These are phyloP conservation scores for Drosophila varians DNA, from an alignment of 1,140 invertebrate genomes.

Conservation along the genomic window DNA sequence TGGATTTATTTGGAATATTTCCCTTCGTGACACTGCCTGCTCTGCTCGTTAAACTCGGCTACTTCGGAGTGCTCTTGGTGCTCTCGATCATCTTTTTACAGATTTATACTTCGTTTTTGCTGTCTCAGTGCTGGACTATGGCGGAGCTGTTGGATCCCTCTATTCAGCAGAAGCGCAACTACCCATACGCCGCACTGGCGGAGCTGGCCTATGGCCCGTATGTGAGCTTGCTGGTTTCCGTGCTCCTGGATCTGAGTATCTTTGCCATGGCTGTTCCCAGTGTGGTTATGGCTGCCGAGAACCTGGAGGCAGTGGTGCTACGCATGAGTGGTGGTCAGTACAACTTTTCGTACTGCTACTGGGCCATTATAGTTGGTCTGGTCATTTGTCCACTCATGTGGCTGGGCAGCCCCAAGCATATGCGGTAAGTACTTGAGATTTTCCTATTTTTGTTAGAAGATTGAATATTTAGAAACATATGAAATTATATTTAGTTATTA, in stretches of 20 bases:
- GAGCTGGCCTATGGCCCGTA: slow-evolving; percentile 88
- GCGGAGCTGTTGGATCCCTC: slow-evolving; percentile 88
- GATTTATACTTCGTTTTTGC: slow-evolving; percentile 89
- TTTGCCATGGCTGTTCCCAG: slow-evolving; percentile 91
- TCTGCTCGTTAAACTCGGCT: slow-evolving; percentile 89
- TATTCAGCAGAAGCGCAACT: slow-evolving; percentile 88
- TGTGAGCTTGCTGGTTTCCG: slow-evolving; percentile 86
- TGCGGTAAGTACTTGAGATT: slow-evolving; percentile 89
- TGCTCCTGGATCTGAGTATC: slow-evolving; percentile 89
- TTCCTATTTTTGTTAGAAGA: no score
- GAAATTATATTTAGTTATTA: no score
- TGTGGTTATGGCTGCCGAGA: slow-evolving; percentile 90
- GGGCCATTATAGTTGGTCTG: slow-evolving; percentile 89
- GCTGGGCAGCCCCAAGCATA: slow-evolving; percentile 92
- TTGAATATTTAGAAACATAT: no score
- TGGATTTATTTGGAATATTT: slow-evolving; percentile 92
- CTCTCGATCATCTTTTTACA: slow-evolving; percentile 88
- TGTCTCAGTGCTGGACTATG: slow-evolving; percentile 90
- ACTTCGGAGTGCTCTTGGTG: slow-evolving; percentile 88
- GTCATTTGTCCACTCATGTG: slow-evolving; percentile 90
- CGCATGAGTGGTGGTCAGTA: slow-evolving; percentile 87
- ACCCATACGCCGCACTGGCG: slow-evolving; percentile 90
- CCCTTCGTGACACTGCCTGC: slow-evolving; percentile 90
- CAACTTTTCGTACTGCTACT: slow-evolving; percentile 90
- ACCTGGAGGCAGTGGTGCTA: slow-evolving; percentile 89